Conservation (phyloP, 2,888 invertebrate genomes). For the Volucella zonaria region DNA sequence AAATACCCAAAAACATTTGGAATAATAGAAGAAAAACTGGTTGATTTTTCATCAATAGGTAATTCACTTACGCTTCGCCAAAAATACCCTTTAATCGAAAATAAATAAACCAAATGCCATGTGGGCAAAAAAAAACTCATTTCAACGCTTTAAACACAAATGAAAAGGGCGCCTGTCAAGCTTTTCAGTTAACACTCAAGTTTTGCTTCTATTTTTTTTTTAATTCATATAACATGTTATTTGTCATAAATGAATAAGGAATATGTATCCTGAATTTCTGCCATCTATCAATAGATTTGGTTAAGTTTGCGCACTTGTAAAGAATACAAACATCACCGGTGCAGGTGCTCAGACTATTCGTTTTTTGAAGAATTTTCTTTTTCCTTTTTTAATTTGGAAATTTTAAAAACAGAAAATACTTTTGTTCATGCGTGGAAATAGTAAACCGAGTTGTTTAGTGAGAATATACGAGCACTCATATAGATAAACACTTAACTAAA, state of each 20-base stretch:
- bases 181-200: not conserved
- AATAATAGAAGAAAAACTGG: not conserved
- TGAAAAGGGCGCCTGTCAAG: not conserved
- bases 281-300: constrained; percentile 1
- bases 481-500: constrained; percentile 24
- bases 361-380: not conserved
- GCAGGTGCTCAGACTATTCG: constrained; percentile 15
- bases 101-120: constrained; percentile 32
- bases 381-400: not conserved
- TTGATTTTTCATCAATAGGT: not conserved
- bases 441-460: constrained; percentile 12
- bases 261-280: not conserved
- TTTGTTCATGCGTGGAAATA: constrained; percentile 55
- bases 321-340: not conserved
- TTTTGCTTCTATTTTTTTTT: not conserved
- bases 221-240: not conserved
- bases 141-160: not conserved
- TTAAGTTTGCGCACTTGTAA: constrained; percentile 4
- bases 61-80: not conserved
- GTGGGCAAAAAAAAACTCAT: constrained; percentile 12
- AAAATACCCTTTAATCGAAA: constrained; percentile 36
- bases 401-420: constrained; percentile 1
- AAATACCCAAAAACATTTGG: no score
- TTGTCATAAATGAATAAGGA: no score
- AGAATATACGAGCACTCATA: not conserved